Evolutionary conservation across 2,113 vertebrate species (phyloP), one percentile per base, ranked within the genome.

Genomic region (Struthidea cinerea): DNA sequence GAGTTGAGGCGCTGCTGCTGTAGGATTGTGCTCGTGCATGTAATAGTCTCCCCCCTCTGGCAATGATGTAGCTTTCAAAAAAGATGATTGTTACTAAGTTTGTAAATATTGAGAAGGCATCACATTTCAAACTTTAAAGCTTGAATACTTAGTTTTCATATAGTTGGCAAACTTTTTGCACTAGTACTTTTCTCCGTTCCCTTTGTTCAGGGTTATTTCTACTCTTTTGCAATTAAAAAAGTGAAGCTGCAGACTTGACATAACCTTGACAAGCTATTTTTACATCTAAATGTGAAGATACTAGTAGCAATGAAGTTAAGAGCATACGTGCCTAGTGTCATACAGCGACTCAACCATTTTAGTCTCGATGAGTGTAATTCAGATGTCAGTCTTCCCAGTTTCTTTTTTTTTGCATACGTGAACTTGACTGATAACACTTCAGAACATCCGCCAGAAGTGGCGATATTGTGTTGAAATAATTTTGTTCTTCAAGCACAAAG

Each of bases 41-140:
- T 69, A 74, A 70, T 97, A 96, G 96, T 97, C 96, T 97, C 96
- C 96, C 96, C 95, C 96, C 92, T 97, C 96, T 95, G 96, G 96
- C 93, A 96, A 78, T 81, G 83, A 57, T 94, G 95, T 74, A 84
- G 60, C 60, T 84, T 85, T 97, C 60, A 39, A 71, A 74, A 88
- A 49, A 59, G 41, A 35, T 53, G 11, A 75, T 95, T 79, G 68
- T 73, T 92, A 24, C 49, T 92, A 94, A 93, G 90, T 61, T 74
- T 56, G 49, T 80, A 33, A 39, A 2, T 69, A 23, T n/a, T 76
- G 53, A 49, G 42, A 70, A 74, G n/a, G 13, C 3, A 3, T 28
- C 8, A 4, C 10, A 1, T 49, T 37, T 68, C 27, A 21, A 28
- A n/a, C 30, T 28, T 49, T 33, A 19, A 28, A 53, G 41, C 46